These are phyloP conservation scores for Bombus confusus DNA, from an alignment of 1,140 invertebrate genomes.

Conservation along the genomic window DNA sequence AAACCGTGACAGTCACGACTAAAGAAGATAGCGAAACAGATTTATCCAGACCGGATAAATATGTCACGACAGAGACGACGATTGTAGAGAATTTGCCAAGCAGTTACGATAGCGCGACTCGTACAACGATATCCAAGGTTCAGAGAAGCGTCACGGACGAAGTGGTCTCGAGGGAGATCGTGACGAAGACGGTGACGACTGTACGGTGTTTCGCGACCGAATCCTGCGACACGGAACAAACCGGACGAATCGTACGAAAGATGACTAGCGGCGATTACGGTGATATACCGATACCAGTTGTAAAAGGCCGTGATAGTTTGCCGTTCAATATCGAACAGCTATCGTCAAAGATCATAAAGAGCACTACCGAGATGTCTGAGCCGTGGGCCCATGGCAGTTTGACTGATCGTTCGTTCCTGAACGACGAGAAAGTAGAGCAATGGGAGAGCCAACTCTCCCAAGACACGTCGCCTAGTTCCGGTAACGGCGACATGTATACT, in stretches of 20 bases:
- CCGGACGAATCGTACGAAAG: slow-evolving; percentile 66
- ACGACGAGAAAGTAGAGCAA: slow-evolving; percentile 50
- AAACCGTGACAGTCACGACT: background rate
- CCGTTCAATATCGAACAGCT: background rate
- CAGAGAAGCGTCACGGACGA: background rate
- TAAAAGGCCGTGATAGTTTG: slow-evolving; percentile 22
- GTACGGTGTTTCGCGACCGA: slow-evolving; percentile 56
- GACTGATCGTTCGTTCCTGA: slow-evolving; percentile 8
- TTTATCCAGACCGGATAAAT: background rate
- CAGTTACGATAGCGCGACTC: background rate
- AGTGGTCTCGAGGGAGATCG: slow-evolving; percentile 41
- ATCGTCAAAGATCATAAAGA: slow-evolving; percentile 8
- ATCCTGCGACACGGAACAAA: slow-evolving; percentile 13
- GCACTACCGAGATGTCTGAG: slow-evolving; percentile 17
- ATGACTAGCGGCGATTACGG: slow-evolving; percentile 44
- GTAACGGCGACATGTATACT: slow-evolving; percentile 71
- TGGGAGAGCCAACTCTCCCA: slow-evolving; percentile 78
- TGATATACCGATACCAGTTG: slow-evolving; percentile 2
- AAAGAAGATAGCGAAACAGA: too few species aligned
- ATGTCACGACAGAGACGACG: background rate
- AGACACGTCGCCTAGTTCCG: slow-evolving; percentile 78
- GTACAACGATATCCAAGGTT: slow-evolving; percentile 32
- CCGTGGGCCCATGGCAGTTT: slow-evolving; percentile 39
- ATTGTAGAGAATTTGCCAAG: too few species aligned
- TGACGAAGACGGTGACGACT: slow-evolving; percentile 57